Conservation (phyloP, 53 echinoderm and acorn worm species). For the Glandiceps talaboti region DNA sequence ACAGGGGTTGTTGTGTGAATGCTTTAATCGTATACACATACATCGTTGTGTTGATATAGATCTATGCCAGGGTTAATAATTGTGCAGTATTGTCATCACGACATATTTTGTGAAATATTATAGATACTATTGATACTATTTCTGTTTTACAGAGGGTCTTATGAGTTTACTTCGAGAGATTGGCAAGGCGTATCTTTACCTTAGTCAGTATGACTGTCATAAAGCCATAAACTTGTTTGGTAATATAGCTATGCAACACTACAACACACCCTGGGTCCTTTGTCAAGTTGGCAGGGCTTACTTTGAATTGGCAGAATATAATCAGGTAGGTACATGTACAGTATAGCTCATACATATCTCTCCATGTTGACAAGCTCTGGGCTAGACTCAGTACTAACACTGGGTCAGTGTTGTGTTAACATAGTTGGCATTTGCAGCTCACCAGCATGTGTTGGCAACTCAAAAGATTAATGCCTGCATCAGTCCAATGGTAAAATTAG, state of each 20-base stretch:
- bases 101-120: neutral
- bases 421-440: too few species aligned
- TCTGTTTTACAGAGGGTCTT: constrained; percentile 59
- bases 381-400: too few species aligned
- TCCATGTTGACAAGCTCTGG: too few species aligned
- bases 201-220: constrained; percentile 81
- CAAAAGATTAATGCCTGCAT: too few species aligned
- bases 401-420: too few species aligned
- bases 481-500: too few species aligned
- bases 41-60: neutral
- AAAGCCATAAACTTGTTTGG: constrained; percentile 79
- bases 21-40: neutral
- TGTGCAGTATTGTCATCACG: too few species aligned
- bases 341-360: too few species aligned
- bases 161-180: constrained; percentile 72
- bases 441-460: too few species aligned
- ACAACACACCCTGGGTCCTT: constrained; percentile 92
- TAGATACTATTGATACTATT: neutral
- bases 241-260: constrained; percentile 73
- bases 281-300: constrained; percentile 82
- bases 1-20: neutral
- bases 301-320: constrained; percentile 85
- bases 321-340: constrained; percentile 49
- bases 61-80: neutral
- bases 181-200: constrained; percentile 63